Conservation (phyloP, 2,113 vertebrate genomes). For the Cathartes aura region DNA sequence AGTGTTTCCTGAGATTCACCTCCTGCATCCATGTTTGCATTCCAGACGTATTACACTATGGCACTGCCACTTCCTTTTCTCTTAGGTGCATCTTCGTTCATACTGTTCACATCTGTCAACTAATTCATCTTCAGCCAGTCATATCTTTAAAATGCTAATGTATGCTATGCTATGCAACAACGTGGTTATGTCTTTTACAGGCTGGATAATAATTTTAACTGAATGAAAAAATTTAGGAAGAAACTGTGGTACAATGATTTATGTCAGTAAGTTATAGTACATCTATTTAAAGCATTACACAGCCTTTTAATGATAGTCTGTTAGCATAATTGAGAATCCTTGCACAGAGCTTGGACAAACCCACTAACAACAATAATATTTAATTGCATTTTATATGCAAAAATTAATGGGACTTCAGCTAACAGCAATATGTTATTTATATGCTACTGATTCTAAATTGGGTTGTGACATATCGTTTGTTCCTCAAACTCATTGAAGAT, state of each 20-base stretch:
- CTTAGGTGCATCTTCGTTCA: background rate
- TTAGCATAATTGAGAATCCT: background rate
- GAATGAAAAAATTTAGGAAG: background rate
- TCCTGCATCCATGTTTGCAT: background rate
- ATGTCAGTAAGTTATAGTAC: background rate
- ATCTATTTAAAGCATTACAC: constrained; percentile 20
- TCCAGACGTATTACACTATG: background rate
- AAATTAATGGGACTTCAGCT: constrained; percentile 32
- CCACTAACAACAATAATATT: background rate
- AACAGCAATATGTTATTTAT: constrained; percentile 33
- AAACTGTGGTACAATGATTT: background rate
- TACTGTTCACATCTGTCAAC: background rate
- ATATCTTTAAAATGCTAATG: background rate
- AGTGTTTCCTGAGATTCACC: background rate
- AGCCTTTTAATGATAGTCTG: background rate
- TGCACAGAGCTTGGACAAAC: background rate
- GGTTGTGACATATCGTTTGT: constrained; percentile 13
- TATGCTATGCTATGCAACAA: background rate
- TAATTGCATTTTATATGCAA: constrained; percentile 45
- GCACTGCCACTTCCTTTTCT: background rate
- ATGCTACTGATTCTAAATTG: constrained; percentile 26
- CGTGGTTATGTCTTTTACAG: background rate
- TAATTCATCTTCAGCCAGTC: background rate
- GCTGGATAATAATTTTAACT: background rate
- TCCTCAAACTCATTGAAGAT: constrained; percentile 14